Evolutionary conservation across 2,888 invertebrate species (phyloP), one percentile per base, ranked within the genome.

Genomic region (Yponomeuta malinellus): DNA sequence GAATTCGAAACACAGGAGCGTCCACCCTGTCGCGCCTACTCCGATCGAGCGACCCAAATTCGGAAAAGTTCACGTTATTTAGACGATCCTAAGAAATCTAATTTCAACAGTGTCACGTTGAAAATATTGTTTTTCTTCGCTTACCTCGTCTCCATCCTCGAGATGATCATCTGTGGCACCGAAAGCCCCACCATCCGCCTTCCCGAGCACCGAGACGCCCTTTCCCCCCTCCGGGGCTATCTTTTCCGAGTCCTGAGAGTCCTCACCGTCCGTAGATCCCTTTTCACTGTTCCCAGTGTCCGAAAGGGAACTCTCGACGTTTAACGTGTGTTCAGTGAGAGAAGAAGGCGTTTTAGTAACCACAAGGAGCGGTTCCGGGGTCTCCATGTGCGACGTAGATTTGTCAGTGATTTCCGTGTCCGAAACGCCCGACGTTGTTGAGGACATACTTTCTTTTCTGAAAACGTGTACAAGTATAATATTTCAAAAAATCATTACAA

Each of bases 381-480:
- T 59, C 52, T 59, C 52, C 3, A 15, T 59, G 15, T 59, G 15
- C 15, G 52, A 59, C 5, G 52, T 8, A 52, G 88, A 89, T 69
- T 82, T 85, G 37, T 89, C 87, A 31, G 65, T 31, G 5, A 59
- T 59, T 15, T 59, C 52, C 15, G 52, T 59, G 52, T 59, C 52
- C 52, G 52, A 59, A 59, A 59, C 52, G 12, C 52, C 52, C 5
- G 52, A 59, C 12, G 89, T 88, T 6, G 84, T 81, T 0, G 87
- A 86, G 0, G 89, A 87, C 2, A 77, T 73, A 63, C 82, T 83
- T 66, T 83, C 82, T 76, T 83, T 85, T 72, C 88, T 87, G 78
- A 68, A 82, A 79, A 43, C 43, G 43, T 59, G 52, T 15, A 59
- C 10, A 52, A 23, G 23, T 23, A 23, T 23, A 23, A 23, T 1